A percentile compares a stretch with the other conserved stretches of the same genome.
Conservation (phyloP, 1,140 invertebrate species). For the Lysiphlebus fabarum region DNA sequence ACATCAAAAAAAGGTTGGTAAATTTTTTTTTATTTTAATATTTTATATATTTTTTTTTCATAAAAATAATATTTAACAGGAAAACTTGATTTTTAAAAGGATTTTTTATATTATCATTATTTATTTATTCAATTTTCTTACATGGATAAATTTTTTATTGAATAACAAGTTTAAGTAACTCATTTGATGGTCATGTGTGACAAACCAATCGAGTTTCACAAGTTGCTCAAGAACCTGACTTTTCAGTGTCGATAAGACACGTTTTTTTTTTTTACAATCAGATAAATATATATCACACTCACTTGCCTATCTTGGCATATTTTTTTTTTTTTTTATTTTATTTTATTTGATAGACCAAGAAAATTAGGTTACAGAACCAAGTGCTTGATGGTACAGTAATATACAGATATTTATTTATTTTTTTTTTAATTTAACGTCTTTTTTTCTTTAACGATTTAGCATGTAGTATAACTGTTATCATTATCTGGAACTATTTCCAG, state of each 20-base stretch:
- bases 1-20: constrained; percentile 83
- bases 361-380: constrained; percentile 13
- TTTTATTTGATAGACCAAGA: neutral
- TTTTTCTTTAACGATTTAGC: constrained; percentile 4
- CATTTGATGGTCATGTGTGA: no score
- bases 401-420: neutral
- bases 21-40: no score
- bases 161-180: no score
- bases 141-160: no score
- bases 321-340: neutral
- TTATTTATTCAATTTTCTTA: no score
- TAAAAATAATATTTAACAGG: no score
- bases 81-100: no score
- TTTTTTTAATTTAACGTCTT: neutral
- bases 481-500: constrained; percentile 1
- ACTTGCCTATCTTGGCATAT: neutral
- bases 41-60: no score
- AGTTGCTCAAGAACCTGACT: neutral
- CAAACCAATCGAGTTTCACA: no score
- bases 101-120: no score
- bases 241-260: constrained; percentile 27
- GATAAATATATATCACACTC: neutral
- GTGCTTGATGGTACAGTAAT: neutral
- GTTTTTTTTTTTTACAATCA: constrained; percentile 14
- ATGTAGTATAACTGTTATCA: neutral